phyloP scores from a whole-genome alignment of 2,113 vertebrate genomes.

The Brachypteracias leptosomus region DNA sequence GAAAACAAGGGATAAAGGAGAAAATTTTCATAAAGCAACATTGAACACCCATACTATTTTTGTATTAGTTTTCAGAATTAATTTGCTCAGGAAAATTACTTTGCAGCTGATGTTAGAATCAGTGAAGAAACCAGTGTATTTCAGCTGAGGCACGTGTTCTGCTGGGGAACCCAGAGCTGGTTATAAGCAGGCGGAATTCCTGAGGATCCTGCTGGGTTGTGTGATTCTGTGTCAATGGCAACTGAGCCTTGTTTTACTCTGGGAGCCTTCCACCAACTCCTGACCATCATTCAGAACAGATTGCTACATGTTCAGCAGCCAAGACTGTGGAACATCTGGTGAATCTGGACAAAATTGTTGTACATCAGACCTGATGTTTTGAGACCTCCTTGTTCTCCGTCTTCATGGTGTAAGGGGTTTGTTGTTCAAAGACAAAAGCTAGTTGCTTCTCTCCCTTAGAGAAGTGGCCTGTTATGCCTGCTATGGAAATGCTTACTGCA shows the following conservation, averaged over 20 bases:
- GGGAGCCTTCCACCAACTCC: neutral
- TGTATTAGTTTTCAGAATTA: neutral
- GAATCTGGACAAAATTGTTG: neutral
- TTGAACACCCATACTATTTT: neutral
- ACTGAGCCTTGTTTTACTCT: neutral
- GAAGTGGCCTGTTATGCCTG: rapidly evolving
- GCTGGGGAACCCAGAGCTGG: neutral
- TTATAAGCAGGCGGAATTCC: neutral
- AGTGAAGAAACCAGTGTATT: neutral
- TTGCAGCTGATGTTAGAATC: neutral
- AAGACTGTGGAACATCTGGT: neutral
- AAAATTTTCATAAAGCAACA: neutral
- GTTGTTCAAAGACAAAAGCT: rapidly evolving
- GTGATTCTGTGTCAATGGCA: neutral
- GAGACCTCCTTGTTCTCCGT: neutral
- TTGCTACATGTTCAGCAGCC: neutral
- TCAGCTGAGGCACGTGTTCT: neutral
- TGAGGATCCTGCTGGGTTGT: rapidly evolving
- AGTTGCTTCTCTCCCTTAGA: neutral
- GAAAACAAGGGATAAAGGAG: neutral
- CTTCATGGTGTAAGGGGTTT: neutral
- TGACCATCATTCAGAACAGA: neutral
- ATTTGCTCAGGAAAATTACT: neutral
- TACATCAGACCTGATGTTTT: neutral
- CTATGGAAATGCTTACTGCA: neutral